These are phyloP conservation scores for Campopleginae sp. DNA, from an alignment of 2,888 invertebrate species.

Conservation along the genomic window DNA sequence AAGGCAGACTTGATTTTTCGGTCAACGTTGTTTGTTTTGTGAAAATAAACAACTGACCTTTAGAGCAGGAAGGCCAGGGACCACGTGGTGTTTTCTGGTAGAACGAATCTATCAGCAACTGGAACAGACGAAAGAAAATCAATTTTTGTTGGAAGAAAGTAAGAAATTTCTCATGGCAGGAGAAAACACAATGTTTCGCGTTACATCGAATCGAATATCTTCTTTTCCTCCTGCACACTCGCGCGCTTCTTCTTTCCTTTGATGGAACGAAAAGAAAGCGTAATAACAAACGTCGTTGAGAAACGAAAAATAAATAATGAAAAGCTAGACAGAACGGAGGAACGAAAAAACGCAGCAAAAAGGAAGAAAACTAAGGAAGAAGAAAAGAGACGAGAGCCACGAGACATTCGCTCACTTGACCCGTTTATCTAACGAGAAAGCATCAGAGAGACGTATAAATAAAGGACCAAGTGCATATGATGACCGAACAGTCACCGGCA, in stretches of 20 bases:
- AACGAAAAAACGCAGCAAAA: background rate
- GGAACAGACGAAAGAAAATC: background rate
- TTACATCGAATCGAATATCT: background rate
- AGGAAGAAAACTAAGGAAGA: conserved; percentile 1
- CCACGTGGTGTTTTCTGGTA: background rate
- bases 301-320: background rate
- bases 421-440: conserved; percentile 66
- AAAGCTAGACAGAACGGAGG: background rate
- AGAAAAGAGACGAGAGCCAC: conserved; percentile 19
- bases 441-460: conserved; percentile 47
- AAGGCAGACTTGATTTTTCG: background rate
- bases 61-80: background rate
- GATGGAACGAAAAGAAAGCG: background rate
- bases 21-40: background rate
- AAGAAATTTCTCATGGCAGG: background rate
- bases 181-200: background rate
- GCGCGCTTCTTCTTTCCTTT: background rate
- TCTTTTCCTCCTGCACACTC: background rate
- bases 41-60: background rate
- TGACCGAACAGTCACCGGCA: conserved; percentile 18
- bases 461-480: conserved; percentile 6
- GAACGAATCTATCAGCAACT: background rate
- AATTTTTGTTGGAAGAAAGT: background rate
- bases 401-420: conserved; percentile 67
- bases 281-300: background rate